phyloP scores from a whole-genome alignment of 1,140 invertebrate species.

The Phymorhynchus buccinoides region DNA sequence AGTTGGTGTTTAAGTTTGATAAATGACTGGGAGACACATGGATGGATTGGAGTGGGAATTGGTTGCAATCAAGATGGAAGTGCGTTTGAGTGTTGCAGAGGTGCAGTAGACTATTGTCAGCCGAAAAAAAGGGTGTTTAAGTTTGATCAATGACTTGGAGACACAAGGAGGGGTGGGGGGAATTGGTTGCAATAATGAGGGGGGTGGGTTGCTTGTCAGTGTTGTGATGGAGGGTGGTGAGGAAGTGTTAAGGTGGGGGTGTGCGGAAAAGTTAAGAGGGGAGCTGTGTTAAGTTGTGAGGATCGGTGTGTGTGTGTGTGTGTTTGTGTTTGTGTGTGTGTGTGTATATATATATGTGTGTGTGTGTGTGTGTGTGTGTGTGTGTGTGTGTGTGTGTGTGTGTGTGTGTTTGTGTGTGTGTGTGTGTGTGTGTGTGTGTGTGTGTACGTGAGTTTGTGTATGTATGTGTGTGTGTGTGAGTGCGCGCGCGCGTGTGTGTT shows the following conservation, averaged over 20 bases:
- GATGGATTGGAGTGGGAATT: no score
- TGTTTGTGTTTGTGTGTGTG: not conserved
- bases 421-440: constrained; percentile 20
- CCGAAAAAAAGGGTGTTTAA: not conserved
- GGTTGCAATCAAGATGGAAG: no score
- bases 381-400: constrained; percentile 12
- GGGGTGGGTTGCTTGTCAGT: no score
- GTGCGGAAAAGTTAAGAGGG: not conserved
- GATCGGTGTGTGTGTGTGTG: not conserved
- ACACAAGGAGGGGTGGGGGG: no score
- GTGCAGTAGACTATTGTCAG: no score
- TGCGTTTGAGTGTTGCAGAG: no score
- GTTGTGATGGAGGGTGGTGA: no score
- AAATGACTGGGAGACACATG: not conserved
- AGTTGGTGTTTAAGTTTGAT: not conserved
- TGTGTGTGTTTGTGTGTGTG: constrained; percentile 17
- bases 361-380: not conserved
- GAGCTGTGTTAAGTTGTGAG: not conserved
- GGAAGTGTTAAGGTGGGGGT: not conserved
- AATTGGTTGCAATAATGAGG: no score
- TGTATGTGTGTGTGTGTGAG: not conserved
- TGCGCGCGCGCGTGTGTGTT: not conserved
- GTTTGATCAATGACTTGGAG: not conserved
- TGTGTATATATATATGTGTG: not conserved
- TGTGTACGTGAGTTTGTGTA: not conserved